Evolutionary conservation across 2,113 vertebrate genomes (phyloP).

Genomic region (Dromiciops gliroides): DNA sequence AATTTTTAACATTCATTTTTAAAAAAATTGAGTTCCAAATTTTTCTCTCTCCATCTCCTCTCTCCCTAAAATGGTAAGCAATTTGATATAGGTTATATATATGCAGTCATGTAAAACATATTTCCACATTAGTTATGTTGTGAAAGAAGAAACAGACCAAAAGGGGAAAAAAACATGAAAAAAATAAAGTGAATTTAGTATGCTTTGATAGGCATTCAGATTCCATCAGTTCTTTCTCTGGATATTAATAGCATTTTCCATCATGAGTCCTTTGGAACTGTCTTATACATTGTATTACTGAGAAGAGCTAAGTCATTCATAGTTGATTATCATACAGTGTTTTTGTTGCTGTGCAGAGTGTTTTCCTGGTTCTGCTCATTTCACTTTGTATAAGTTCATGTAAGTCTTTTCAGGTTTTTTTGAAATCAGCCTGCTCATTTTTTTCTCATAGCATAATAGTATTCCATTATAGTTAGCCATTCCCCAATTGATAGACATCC

Average conservation of each 20-base stretch:
- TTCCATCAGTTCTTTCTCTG: not conserved
- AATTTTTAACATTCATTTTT: not conserved
- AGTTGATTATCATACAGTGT: not conserved
- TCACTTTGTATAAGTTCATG: too few species aligned
- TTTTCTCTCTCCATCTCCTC: too few species aligned
- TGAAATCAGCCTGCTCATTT: too few species aligned
- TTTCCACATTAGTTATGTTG: not conserved
- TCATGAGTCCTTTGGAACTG: not conserved
- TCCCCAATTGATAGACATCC: not conserved
- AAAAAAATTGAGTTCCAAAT: too few species aligned
- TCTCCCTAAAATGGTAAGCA: too few species aligned
- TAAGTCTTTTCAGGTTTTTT: too few species aligned
- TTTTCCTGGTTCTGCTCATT: too few species aligned
- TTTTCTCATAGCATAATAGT: too few species aligned
- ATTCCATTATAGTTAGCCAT: too few species aligned
- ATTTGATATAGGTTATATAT: too few species aligned
- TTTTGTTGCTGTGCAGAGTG: not conserved
- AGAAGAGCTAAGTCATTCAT: not conserved
- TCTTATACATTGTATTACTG: not conserved
- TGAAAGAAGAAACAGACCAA: not conserved
- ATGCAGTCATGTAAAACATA: not conserved
- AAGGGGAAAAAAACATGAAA: not conserved
- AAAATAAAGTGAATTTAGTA: too few species aligned
- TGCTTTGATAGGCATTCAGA: not conserved
- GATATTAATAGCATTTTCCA: not conserved